phyloP scores from a whole-genome alignment of 1,140 invertebrate genomes.

The Diorhabda elongata region DNA sequence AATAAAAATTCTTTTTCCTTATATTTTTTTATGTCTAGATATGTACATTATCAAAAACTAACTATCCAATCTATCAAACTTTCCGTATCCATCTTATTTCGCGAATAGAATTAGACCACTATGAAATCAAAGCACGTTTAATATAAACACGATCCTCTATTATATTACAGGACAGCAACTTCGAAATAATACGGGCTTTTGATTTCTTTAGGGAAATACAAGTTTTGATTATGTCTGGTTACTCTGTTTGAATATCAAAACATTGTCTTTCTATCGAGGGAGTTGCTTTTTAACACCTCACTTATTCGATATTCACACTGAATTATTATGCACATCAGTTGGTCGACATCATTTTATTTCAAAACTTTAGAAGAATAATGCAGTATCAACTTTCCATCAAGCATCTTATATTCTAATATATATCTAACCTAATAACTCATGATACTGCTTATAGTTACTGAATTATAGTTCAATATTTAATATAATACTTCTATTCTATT shows the following conservation, averaged over 20 bases:
- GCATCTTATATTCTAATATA: too few relatives aligned
- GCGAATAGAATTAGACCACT: conserved; percentile 11
- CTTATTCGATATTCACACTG: conserved; percentile 29
- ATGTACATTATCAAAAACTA: neutral
- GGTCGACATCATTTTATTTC: conserved; percentile 10
- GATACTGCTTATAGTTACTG: too few relatives aligned
- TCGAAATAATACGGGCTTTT: conserved; percentile 8
- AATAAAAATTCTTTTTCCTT: too few relatives aligned
- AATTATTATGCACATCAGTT: conserved; percentile 23
- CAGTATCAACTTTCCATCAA: too few relatives aligned
- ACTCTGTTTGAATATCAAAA: conserved; percentile 26
- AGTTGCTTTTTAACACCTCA: conserved; percentile 28
- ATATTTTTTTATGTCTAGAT: too few relatives aligned
- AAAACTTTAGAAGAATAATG: neutral
- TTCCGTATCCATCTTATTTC: neutral
- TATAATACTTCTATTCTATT: too few relatives aligned
- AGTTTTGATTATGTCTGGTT: conserved; percentile 28
- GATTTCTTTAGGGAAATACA: conserved; percentile 33
- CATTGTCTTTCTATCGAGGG: conserved; percentile 24
- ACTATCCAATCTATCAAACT: conserved; percentile 16
- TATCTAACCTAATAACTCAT: too few relatives aligned
- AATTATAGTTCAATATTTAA: too few relatives aligned
- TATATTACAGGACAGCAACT: conserved; percentile 19
- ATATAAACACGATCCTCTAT: conserved; percentile 25
- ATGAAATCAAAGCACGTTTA: conserved; percentile 30